Conservation (phyloP, 1,140 invertebrate species). For the Bemisia tabaci region DNA sequence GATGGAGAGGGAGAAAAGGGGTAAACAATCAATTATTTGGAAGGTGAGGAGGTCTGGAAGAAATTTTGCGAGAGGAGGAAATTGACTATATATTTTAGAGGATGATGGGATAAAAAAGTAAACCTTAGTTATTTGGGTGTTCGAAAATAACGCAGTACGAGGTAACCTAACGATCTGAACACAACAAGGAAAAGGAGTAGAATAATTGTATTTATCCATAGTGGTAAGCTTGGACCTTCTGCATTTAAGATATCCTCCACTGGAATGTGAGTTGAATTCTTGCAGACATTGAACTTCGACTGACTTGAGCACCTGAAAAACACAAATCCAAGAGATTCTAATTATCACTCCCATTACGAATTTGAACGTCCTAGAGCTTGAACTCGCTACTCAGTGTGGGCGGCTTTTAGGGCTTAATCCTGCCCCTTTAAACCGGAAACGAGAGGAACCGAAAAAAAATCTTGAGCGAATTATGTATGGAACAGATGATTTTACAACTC, state of each 20-base stretch:
- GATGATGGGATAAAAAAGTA: too few relatives aligned
- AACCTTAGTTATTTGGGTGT: slow-evolving; percentile 37
- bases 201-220: slow-evolving; percentile 65
- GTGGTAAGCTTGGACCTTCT: slow-evolving; percentile 40
- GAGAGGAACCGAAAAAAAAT: too few relatives aligned
- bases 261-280: slow-evolving; percentile 43
- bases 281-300: slow-evolving; percentile 51
- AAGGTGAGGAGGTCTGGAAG: too few relatives aligned
- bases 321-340: slow-evolving; percentile 12
- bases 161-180: slow-evolving; percentile 58
- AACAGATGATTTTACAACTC: too few relatives aligned
- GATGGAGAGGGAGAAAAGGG: too few relatives aligned
- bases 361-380: not conserved
- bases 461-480: too few relatives aligned
- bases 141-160: slow-evolving; percentile 56
- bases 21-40: too few relatives aligned
- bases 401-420: too few relatives aligned
- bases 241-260: slow-evolving; percentile 50
- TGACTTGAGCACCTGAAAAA: slow-evolving; percentile 46
- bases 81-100: too few relatives aligned
- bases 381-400: not conserved
- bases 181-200: slow-evolving; percentile 54
- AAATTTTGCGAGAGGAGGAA: too few relatives aligned
- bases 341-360: not conserved
- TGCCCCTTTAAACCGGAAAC: too few relatives aligned